Percentiles rank a stretch among this genome's conserved stretches.
Conservation (phyloP, 1,140 invertebrate species). For the Lepidurus arcticus region DNA sequence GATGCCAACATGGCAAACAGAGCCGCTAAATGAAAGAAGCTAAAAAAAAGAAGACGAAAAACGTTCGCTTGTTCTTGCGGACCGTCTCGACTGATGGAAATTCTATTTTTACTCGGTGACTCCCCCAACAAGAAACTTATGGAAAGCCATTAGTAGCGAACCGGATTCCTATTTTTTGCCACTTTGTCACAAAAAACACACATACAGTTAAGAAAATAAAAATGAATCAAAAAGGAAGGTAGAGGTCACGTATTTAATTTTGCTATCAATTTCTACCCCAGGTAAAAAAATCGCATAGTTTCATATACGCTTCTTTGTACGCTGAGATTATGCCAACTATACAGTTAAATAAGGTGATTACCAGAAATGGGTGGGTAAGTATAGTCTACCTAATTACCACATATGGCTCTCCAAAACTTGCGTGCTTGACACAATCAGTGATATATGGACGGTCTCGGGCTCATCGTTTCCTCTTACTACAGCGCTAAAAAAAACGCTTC, state of each 20-base stretch:
- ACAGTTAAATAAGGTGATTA: background rate
- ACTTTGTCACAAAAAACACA: background rate
- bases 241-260: constrained; percentile 5
- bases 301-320: too few species aligned
- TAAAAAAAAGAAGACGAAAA: background rate
- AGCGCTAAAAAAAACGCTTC: background rate
- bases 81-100: too few species aligned
- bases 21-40: too few species aligned
- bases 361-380: background rate
- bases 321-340: background rate
- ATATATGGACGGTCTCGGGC: background rate
- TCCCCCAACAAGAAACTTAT: background rate
- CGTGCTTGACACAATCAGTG: background rate
- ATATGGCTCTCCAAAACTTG: background rate
- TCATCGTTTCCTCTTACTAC: background rate
- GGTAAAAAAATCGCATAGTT: background rate
- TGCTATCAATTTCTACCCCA: background rate
- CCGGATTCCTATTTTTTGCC: background rate
- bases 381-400: background rate
- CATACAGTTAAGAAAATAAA: background rate
- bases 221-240: background rate
- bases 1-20: constrained; percentile 15
- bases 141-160: background rate
- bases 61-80: background rate
- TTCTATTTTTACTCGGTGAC: background rate